These are phyloP conservation scores for Chionoecetes opilio DNA, from an alignment of 1,140 invertebrate genomes.

Conservation along the genomic window DNA sequence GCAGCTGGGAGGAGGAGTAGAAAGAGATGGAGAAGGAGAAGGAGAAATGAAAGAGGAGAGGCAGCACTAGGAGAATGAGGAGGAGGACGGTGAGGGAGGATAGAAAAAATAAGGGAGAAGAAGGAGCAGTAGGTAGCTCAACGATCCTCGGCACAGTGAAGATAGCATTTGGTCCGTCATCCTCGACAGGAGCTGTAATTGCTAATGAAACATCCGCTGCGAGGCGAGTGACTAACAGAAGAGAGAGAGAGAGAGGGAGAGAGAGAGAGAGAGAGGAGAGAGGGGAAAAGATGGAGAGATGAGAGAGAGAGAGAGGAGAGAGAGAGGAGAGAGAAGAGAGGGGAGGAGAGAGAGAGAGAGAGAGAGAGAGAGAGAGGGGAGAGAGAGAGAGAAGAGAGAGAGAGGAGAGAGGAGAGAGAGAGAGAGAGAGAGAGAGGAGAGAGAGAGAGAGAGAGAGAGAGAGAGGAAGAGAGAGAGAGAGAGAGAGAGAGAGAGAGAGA, in stretches of 20 bases:
- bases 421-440: not conserved
- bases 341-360: conserved; percentile 51
- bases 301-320: not conserved
- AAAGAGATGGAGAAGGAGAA: not conserved
- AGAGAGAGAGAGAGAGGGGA: conserved; percentile 51
- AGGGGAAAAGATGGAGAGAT: too few species aligned
- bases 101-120: not conserved
- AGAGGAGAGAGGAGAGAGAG: too few species aligned
- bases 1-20: not conserved
- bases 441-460: conserved; percentile 49
- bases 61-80: not conserved
- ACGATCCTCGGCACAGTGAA: not conserved
- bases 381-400: conserved; percentile 1
- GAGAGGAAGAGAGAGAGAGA: conserved; percentile 39
- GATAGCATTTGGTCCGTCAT: conserved; percentile 34
- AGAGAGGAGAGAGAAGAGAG: not conserved
- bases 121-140: not conserved
- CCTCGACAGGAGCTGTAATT: conserved; percentile 37
- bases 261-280: conserved; percentile 13
- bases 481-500: conserved; percentile 48
- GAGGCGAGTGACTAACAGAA: not conserved
- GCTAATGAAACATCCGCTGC: conserved; percentile 37
- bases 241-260: conserved; percentile 54
- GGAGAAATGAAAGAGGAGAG: not conserved
- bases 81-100: not conserved